Percentiles rank a stretch among this genome's conserved stretches.
phyloP scores from a whole-genome alignment of 2,888 invertebrate genomes.

The Antheraea yamamai region DNA sequence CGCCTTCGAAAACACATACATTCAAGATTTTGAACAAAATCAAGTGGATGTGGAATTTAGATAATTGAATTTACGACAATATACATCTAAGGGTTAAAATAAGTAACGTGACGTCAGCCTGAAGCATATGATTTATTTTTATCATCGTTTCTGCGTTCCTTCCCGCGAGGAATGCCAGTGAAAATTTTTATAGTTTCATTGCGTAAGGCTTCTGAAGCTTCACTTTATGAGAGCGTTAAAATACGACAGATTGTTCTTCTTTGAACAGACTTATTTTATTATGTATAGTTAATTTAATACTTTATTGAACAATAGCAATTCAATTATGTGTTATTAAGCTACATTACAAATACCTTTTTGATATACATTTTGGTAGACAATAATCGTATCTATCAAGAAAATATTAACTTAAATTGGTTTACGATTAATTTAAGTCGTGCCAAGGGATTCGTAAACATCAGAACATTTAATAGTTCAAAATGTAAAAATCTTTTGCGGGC shows the following conservation, averaged over 20 bases:
- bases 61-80: no score
- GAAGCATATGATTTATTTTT: constrained; percentile 20
- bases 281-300: not conserved
- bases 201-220: constrained; percentile 48
- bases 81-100: no score
- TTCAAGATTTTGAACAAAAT: no score
- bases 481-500: no score
- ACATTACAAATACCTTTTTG: not conserved
- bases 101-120: constrained; percentile 29
- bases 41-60: no score
- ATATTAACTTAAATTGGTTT: not conserved
- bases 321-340: not conserved
- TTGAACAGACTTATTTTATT: not conserved
- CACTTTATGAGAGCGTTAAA: constrained; percentile 19
- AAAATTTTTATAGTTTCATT: constrained; percentile 46
- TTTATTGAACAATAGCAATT: not conserved
- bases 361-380: not conserved
- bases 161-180: constrained; percentile 48
- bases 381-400: not conserved
- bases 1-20: no score
- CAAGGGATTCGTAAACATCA: not conserved
- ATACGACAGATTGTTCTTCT: not conserved
- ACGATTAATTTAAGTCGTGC: not conserved
- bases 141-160: constrained; percentile 52
- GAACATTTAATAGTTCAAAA: no score